Percentiles rank a stretch among this genome's conserved stretches.
These are phyloP conservation scores for Muschampia staudingeri DNA, from an alignment of 2,888 invertebrate genomes.

Conservation along the genomic window DNA sequence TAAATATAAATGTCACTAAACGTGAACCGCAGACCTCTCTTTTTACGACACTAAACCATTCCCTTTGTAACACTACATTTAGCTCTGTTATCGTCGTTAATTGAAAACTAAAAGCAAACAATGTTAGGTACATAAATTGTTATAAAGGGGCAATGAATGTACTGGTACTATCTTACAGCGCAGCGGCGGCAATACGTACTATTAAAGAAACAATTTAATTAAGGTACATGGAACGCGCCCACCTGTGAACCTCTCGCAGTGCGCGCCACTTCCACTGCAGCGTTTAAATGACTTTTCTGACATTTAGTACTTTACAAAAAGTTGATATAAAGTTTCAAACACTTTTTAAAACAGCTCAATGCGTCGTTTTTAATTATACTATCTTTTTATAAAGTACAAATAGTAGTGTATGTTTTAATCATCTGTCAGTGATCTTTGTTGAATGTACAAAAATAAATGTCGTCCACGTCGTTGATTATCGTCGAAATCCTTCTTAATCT, in stretches of 20 bases:
- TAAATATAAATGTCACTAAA: not conserved
- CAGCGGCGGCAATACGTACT: not conserved
- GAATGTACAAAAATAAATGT: not conserved
- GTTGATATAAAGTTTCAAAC: not conserved
- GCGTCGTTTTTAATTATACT: not conserved
- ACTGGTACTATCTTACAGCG: slow-evolving; percentile 29
- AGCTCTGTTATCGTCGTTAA: slow-evolving; percentile 10
- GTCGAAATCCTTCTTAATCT: not conserved
- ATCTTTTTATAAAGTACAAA: not conserved
- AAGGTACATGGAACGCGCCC: slow-evolving; percentile 32
- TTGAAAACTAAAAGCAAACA: slow-evolving; percentile 32
- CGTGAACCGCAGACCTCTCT: not conserved
- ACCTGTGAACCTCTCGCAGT: slow-evolving; percentile 36
- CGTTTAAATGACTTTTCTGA: slow-evolving; percentile 27
- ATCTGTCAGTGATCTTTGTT: not conserved
- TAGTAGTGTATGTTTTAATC: not conserved
- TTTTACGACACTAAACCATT: slow-evolving; percentile 4
- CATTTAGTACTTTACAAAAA: slow-evolving; percentile 21
- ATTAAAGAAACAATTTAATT: slow-evolving; percentile 39
- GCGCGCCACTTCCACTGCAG: slow-evolving; percentile 6
- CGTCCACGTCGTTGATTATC: too few relatives aligned
- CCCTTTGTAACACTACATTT: not conserved
- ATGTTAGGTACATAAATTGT: not conserved
- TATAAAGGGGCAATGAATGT: slow-evolving; percentile 31
- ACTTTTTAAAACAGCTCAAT: slow-evolving; percentile 12